A percentile compares a stretch with the other conserved stretches of the same genome.
phyloP scores from a whole-genome alignment of 2,113 vertebrate species.

The Pampusana beccarii region DNA sequence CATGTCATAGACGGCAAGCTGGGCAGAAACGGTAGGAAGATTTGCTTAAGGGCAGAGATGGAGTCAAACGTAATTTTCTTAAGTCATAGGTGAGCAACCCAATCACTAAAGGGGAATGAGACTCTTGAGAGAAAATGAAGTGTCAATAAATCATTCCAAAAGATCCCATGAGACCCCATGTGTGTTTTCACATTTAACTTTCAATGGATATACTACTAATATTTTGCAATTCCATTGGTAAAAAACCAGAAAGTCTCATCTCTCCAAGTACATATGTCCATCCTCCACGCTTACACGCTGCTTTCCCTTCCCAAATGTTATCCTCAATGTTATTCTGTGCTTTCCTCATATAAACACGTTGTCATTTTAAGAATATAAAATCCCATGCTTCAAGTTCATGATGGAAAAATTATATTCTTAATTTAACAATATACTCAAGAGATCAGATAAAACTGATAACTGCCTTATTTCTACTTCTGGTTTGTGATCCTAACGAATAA shows the following conservation, averaged over 20 bases:
- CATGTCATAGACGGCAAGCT: not conserved
- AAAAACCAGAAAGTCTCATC: not conserved
- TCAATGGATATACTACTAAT: not conserved
- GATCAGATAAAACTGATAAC: not conserved
- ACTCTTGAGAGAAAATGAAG: not conserved
- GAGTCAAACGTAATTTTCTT: not conserved
- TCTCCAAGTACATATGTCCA: not conserved
- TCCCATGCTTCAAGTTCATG: not conserved
- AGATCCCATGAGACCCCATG: not conserved
- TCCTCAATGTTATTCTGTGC: not conserved
- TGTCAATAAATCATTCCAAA: not conserved
- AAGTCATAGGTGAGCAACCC: not conserved
- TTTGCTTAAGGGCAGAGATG: not conserved
- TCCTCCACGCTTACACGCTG: rapidly evolving
- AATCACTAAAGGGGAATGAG: not conserved
- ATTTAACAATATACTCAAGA: not conserved
- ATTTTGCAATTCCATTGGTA: not conserved
- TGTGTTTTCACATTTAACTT: not conserved
- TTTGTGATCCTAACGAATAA: not conserved
- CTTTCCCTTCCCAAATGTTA: not conserved
- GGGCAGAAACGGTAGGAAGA: not conserved
- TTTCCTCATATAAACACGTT: not conserved
- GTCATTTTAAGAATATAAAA: not conserved
- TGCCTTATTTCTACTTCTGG: not conserved
- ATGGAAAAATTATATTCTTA: not conserved